Evolutionary conservation across 2,113 vertebrate genomes (phyloP).

Genomic region (Steatornis caripensis): DNA sequence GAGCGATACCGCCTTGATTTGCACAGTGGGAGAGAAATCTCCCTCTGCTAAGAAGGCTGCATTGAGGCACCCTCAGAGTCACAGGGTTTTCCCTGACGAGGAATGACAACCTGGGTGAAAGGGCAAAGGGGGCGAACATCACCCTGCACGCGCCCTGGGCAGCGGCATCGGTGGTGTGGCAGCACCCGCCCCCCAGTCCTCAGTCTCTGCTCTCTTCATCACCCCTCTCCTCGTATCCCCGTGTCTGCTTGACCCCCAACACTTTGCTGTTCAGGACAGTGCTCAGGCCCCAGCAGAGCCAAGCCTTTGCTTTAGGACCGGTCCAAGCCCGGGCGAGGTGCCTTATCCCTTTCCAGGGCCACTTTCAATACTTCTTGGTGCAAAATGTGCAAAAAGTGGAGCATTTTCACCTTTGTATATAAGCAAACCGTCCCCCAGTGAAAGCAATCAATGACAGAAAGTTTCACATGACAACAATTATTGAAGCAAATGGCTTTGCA

Average conservation of each 20-base stretch:
- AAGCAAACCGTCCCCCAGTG: accelerated
- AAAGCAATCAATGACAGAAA: neutral
- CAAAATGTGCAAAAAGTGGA: neutral
- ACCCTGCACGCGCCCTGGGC: accelerated
- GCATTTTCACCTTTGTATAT: neutral
- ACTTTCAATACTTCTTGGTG: accelerated
- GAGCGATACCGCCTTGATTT: neutral
- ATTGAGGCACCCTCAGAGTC: neutral
- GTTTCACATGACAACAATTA: neutral
- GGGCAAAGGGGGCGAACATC: neutral
- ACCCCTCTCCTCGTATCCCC: accelerated
- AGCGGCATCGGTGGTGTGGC: accelerated
- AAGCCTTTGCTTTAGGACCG: neutral
- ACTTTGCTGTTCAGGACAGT: neutral
- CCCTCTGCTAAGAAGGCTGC: neutral
- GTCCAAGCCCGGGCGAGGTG: accelerated
- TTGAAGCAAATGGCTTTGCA: neutral
- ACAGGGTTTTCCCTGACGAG: neutral
- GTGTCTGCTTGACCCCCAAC: accelerated
- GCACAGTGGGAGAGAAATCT: neutral
- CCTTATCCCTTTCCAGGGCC: neutral
- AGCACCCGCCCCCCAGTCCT: neutral
- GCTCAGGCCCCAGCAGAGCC: accelerated
- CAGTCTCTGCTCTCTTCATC: accelerated
- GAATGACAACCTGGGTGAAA: neutral